phyloP scores from a whole-genome alignment of 1,140 invertebrate genomes.

The Calliphora vicina region DNA sequence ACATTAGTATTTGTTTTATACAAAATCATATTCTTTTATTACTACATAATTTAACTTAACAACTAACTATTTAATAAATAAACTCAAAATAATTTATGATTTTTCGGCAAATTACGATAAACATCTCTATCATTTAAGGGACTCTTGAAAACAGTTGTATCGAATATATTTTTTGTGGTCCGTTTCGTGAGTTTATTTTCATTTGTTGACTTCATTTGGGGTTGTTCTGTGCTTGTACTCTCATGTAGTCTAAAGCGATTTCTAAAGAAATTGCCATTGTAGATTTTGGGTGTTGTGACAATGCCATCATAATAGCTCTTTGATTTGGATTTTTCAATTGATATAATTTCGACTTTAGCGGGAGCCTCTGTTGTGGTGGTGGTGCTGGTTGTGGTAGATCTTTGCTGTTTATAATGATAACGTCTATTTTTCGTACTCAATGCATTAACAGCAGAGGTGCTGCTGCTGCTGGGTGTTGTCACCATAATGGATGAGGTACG shows the following conservation, averaged over 20 bases:
- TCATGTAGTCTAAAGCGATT: background rate
- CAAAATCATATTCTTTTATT: conserved; percentile 18
- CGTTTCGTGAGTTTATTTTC: conserved; percentile 41
- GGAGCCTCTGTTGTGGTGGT: conserved; percentile 23
- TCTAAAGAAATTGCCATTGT: conserved; percentile 19
- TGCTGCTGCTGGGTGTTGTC: conserved; percentile 39
- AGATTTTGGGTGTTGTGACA: conserved; percentile 45
- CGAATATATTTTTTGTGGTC: conserved; percentile 58
- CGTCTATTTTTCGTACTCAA: background rate
- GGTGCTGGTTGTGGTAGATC: background rate
- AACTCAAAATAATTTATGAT: conserved; percentile 54
- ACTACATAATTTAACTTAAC: background rate
- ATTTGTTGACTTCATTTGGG: background rate
- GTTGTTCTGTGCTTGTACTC: background rate
- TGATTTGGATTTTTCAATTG: conserved; percentile 55
- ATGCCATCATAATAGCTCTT: conserved; percentile 59
- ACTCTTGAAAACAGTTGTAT: conserved; percentile 58
- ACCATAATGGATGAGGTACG: conserved; percentile 33
- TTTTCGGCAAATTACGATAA: conserved; percentile 57
- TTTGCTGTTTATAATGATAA: background rate
- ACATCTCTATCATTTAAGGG: conserved; percentile 49
- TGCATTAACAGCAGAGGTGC: background rate
- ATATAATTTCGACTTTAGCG: conserved; percentile 40
- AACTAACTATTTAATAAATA: background rate
- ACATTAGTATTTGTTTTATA: too few species aligned